A percentile compares a stretch with the other conserved stretches of the same genome.
Conservation (phyloP, 2,797 vertebrate species). For the Intellagama lesueurii region DNA sequence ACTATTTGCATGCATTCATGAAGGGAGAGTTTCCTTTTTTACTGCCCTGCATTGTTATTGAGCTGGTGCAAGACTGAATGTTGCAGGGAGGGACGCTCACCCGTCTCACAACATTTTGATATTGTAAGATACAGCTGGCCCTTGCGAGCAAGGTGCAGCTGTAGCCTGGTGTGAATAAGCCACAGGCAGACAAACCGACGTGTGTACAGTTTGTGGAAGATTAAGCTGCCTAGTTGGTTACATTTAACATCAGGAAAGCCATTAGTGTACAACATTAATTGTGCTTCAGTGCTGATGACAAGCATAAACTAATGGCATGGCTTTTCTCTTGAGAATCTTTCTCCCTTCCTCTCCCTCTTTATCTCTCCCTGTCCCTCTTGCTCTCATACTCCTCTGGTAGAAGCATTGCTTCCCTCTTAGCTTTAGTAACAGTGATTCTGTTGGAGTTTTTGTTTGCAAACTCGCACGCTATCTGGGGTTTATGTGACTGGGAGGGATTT, state of each 20-base stretch:
- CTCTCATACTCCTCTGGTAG: neutral
- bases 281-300: neutral
- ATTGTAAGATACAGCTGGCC: neutral
- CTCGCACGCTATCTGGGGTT: no score
- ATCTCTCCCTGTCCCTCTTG: neutral
- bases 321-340: neutral
- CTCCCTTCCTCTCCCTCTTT: neutral
- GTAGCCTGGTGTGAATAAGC: neutral
- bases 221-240: neutral
- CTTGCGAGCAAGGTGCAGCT: neutral
- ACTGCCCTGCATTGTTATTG: neutral
- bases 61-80: neutral
- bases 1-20: neutral
- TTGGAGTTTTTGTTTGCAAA: no score
- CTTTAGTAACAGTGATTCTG: neutral
- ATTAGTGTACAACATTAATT: neutral
- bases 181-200: neutral
- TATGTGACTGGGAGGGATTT: no score
- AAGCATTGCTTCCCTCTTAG: neutral
- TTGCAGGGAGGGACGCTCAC: no score
- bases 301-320: neutral
- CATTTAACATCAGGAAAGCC: conserved; percentile 1
- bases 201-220: neutral
- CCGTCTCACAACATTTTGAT: neutral
- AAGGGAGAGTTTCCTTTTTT: neutral